Evolutionary conservation across 2,113 vertebrate species (phyloP).

Genomic region (Chrysemys picta): DNA sequence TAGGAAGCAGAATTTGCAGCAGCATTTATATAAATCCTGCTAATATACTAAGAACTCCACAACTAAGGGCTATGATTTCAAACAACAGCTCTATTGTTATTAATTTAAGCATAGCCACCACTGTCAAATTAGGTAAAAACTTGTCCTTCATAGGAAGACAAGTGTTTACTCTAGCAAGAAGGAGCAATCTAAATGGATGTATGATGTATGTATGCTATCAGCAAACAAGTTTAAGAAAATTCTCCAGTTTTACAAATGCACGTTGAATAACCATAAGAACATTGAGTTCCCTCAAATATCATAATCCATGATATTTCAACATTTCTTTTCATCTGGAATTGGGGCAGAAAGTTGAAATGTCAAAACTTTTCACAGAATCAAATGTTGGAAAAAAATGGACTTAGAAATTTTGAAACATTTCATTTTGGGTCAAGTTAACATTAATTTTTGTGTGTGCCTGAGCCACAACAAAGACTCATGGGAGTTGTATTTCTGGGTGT

Average conservation of each 20-base stretch:
- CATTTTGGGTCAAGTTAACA: background rate
- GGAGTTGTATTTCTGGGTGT: background rate
- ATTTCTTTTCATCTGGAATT: background rate
- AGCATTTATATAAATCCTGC: slow-evolving; percentile 35
- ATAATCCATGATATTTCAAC: background rate
- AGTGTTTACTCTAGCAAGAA: background rate
- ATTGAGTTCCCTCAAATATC: background rate
- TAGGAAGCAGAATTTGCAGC: background rate
- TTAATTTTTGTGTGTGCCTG: background rate
- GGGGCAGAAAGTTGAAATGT: background rate
- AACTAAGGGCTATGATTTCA: background rate
- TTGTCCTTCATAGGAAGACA: background rate
- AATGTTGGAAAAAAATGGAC: background rate
- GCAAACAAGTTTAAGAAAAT: slow-evolving; percentile 18
- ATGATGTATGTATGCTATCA: background rate
- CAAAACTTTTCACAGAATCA: background rate
- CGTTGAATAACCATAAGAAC: slow-evolving; percentile 4
- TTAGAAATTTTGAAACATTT: background rate
- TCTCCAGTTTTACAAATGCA: background rate
- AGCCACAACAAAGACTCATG: background rate
- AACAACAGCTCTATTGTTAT: background rate
- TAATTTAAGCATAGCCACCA: background rate
- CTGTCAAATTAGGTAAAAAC: slow-evolving; percentile 8
- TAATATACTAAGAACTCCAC: background rate
- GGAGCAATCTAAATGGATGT: background rate